Conservation (phyloP, 2,888 invertebrate genomes). For the Apodemia duryi region DNA sequence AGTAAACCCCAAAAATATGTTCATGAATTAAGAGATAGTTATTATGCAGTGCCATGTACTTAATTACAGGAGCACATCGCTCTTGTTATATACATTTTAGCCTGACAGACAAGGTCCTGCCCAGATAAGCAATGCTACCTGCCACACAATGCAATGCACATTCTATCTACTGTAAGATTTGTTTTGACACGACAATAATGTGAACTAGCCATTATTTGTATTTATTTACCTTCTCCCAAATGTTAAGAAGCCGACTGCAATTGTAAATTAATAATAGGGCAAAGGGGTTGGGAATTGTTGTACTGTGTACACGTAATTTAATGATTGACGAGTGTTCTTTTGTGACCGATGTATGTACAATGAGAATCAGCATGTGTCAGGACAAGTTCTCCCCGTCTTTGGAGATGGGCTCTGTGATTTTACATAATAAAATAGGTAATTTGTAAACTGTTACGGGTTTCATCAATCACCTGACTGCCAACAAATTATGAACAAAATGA, state of each 20-base stretch:
- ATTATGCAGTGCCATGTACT: background rate
- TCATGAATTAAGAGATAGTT: background rate
- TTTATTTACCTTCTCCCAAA: background rate
- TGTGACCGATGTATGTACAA: background rate
- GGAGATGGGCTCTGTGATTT: slow-evolving; percentile 11
- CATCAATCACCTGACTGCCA: slow-evolving; percentile 17
- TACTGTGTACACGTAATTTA: background rate
- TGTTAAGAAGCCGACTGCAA: background rate
- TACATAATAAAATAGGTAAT: background rate
- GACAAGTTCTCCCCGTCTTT: background rate
- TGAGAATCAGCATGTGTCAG: background rate
- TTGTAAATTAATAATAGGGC: background rate
- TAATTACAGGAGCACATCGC: background rate
- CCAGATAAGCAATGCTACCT: too few species aligned
- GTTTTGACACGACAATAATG: too few species aligned
- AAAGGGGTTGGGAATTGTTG: background rate
- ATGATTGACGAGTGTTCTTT: background rate
- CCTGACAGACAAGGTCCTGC: too few species aligned
- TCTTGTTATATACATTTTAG: too few species aligned
- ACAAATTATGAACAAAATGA: slow-evolving; percentile 20
- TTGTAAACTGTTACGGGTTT: slow-evolving; percentile 19
- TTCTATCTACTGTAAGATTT: too few species aligned
- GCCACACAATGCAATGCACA: too few species aligned
- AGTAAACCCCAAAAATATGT: too few species aligned
- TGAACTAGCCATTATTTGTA: background rate